phyloP scores from a whole-genome alignment of 2,113 vertebrate genomes.

The Agapornis roseicollis region DNA sequence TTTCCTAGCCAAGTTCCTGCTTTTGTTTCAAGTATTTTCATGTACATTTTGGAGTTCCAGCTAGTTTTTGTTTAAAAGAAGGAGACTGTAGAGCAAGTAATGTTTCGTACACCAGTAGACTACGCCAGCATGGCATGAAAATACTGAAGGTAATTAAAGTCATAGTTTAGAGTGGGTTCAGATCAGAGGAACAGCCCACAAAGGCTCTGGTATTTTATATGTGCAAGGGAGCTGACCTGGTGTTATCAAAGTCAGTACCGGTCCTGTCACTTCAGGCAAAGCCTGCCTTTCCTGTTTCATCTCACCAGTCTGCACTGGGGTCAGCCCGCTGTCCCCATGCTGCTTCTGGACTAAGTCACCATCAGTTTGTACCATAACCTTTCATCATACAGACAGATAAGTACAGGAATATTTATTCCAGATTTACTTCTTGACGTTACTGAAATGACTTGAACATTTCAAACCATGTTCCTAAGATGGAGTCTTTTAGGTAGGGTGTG shows the following conservation, averaged over 20 bases:
- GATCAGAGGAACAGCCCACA: neutral
- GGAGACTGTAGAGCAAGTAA: neutral
- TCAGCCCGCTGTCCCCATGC: neutral
- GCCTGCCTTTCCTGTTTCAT: neutral
- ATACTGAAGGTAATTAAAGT: neutral
- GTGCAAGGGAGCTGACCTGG: neutral
- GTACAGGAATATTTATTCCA: neutral
- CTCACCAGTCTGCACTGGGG: neutral
- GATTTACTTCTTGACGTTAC: neutral
- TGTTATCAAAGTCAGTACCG: neutral
- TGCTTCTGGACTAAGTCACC: neutral
- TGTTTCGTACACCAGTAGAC: neutral
- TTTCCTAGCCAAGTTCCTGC: neutral
- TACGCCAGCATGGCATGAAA: rapidly evolving
- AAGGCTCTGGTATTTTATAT: neutral
- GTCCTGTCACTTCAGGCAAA: neutral
- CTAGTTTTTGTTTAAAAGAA: neutral
- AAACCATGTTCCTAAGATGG: neutral
- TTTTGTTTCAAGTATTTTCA: neutral
- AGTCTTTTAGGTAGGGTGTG: neutral
- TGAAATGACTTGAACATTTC: neutral
- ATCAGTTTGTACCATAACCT: neutral
- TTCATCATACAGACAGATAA: neutral
- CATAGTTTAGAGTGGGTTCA: neutral
- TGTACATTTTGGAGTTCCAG: neutral